Evolutionary conservation across 64 coral and sea anemone species (phyloP).

Genomic region (Actinia tenebrosa): DNA sequence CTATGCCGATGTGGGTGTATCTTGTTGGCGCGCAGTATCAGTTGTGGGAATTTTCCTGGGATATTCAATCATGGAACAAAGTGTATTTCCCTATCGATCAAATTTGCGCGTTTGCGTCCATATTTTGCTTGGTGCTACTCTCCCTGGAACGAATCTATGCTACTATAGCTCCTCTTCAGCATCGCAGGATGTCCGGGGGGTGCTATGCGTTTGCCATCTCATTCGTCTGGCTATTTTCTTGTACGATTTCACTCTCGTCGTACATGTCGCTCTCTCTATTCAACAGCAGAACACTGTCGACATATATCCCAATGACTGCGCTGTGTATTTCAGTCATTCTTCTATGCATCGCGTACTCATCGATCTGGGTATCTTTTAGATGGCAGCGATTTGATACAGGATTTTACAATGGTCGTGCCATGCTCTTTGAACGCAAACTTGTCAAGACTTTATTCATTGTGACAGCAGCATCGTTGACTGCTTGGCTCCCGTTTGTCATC

Average conservation of each 20-base stretch:
- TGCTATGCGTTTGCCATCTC: neutral
- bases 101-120: slow-evolving; percentile 28
- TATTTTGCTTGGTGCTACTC: slow-evolving; percentile 24
- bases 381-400: neutral
- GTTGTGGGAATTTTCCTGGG: neutral
- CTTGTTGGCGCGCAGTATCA: neutral
- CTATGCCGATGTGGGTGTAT: slow-evolving; percentile 21
- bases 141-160: slow-evolving; percentile 37
- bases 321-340: slow-evolving; percentile 19
- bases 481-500: slow-evolving; percentile 25
- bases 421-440: slow-evolving; percentile 25
- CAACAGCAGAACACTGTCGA: neutral
- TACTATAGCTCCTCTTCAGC: slow-evolving; percentile 20
- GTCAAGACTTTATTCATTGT: slow-evolving; percentile 25
- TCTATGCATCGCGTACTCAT: slow-evolving; percentile 8
- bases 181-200: neutral
- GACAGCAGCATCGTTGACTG: neutral
- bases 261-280: neutral
- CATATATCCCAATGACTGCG: slow-evolving; percentile 1
- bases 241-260: neutral
- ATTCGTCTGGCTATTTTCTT: slow-evolving; percentile 2
- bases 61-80: neutral
- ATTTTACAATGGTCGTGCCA: neutral
- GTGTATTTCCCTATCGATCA: slow-evolving; percentile 17
- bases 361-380: slow-evolving; percentile 3